Conservation (phyloP, 2,113 vertebrate genomes). For the Coryphaenoides rupestris region DNA sequence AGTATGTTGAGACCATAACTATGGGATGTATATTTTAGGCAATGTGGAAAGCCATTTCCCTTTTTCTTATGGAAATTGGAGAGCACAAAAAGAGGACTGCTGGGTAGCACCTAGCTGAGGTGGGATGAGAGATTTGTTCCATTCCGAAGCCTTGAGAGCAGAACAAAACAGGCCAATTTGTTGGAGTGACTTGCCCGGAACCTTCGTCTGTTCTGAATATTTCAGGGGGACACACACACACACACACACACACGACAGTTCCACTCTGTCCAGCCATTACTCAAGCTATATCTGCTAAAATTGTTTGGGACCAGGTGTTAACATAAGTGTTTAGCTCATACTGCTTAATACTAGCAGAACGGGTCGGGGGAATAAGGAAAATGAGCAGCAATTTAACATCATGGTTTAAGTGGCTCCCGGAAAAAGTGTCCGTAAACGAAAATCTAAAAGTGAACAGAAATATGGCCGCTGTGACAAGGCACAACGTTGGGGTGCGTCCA, state of each 20-base stretch:
- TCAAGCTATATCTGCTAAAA: neutral
- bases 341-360: too few species aligned
- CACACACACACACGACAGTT: neutral
- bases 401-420: too few species aligned
- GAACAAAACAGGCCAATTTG: conserved; percentile 60
- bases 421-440: too few species aligned
- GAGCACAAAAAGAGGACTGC: conserved; percentile 30
- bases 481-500: too few species aligned
- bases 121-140: conserved; percentile 43
- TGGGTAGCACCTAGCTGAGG: too few species aligned
- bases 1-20: conserved; percentile 16
- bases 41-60: conserved; percentile 49
- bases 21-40: conserved; percentile 42
- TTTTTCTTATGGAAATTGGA: conserved; percentile 34
- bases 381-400: too few species aligned
- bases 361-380: too few species aligned
- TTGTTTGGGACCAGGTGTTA: neutral
- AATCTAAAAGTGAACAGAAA: too few species aligned
- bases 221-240: too few species aligned
- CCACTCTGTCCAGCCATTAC: neutral
- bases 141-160: conserved; percentile 43
- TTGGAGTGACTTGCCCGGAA: conserved; percentile 36
- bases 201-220: neutral
- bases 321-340: neutral
- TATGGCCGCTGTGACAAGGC: too few species aligned